A percentile compares a stretch with the other conserved stretches of the same genome.
phyloP scores from a whole-genome alignment of 2,797 vertebrate genomes.

The Falco peregrinus region DNA sequence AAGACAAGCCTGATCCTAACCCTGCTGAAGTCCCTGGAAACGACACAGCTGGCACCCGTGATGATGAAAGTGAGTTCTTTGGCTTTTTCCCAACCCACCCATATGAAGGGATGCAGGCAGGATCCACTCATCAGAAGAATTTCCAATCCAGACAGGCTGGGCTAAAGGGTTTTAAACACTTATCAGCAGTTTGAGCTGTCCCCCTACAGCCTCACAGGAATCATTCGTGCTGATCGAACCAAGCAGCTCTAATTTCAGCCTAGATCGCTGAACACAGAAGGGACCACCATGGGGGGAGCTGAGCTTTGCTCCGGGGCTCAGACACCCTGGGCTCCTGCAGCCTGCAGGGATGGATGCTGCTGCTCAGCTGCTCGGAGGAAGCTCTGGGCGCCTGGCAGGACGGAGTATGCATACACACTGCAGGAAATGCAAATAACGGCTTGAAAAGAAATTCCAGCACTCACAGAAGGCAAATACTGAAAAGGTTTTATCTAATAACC shows the following conservation, averaged over 20 bases:
- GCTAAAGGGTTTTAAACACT: neutral
- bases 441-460: neutral
- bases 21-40: neutral
- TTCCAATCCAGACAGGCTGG: neutral
- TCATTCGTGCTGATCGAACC: accelerated
- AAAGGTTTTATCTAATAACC: neutral
- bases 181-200: neutral
- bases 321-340: neutral
- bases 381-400: neutral
- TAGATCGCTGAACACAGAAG: accelerated
- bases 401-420: accelerated
- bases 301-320: neutral
- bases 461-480: neutral
- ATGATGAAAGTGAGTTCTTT: neutral
- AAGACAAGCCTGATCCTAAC: neutral
- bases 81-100: neutral
- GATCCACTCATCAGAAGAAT: neutral
- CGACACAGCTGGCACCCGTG: neutral
- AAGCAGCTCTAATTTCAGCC: neutral
- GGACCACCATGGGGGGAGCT: accelerated
- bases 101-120: neutral
- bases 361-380: neutral
- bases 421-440: neutral
- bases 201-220: neutral
- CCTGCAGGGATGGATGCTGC: neutral